Evolutionary conservation across 2,113 vertebrate species (phyloP), one percentile per base, ranked within the genome.

Genomic region (Austrofundulus limnaeus): DNA sequence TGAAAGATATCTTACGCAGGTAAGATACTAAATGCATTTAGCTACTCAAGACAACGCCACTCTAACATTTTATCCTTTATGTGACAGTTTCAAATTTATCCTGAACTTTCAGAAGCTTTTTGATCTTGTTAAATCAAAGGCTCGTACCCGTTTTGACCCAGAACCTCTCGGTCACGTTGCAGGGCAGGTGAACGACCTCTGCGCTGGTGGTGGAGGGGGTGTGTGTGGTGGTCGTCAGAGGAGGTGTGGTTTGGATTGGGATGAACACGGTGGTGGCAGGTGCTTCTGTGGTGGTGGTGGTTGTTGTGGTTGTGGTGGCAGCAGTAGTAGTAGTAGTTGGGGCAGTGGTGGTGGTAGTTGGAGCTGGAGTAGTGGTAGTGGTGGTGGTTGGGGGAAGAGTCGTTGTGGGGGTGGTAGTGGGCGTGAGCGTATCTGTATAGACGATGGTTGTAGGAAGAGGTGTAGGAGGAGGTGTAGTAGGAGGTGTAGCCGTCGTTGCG

Each of bases 121-220:
- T 17, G 19, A 2, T 3, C 15, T 53, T 45, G 20, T 21, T n/a
- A 41, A 1, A 25, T 24, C 5, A 11, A 28, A 15, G 38, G 31
- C 15, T 49, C 71, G 0, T 78, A 88, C 88, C 88, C 90, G 95
- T 96, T 93, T 91, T 95, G 55, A 98, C 85, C 92, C 96, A 93
- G 43, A 94, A 91, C 79, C 89, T 93, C 70, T 92, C 86, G 1
- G 97, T 98, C 78, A 96, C 91, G 14, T 93, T 95, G 84, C 97
- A 99, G 2, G 95, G 94, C 62, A 96, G 77, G 28, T 80, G 72
- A 65, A 90, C 78, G 11, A 87, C 90, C 42, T 89, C 90, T 16
- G 90, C 89, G 49, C 87, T 85, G 25, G 93, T 88, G 19, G 89
- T 90, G 21, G 89, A 63, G 1, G 78, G 78, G 55, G 78, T 52